Base-by-base conservation (phyloP, 2,113 vertebrate species). In the Ceyx melanurus region DNA sequence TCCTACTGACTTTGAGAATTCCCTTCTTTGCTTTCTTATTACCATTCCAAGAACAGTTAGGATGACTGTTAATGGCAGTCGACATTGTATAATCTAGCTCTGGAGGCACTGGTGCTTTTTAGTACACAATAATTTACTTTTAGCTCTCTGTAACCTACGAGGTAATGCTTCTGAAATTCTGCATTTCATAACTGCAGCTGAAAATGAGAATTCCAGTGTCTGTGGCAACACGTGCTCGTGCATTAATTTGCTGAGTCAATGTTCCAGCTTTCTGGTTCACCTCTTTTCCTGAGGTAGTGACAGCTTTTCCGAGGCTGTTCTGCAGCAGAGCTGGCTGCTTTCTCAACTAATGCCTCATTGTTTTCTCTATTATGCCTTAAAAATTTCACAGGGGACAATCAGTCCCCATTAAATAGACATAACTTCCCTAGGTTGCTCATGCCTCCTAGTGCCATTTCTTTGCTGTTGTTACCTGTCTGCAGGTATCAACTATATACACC, bases 401-500 rank as follows among this genome's bases (percentile, higher is more conserved):
- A 10, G 31, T 94, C 29, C 65, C 88, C 54, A 67, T 94, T 96
- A 91, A 54, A 58, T 8, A 86, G 82, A 74, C 82, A 35, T 12
- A 72, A 80, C 33, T 94, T 95, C 13, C 71, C 66, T 58, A n/a
- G 28, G 54, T 29, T 88, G 72, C 65, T 93, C 65, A 6, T 86
- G 28, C 68, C 78, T 96, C 58, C 89, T 62, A 20, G 25, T 15
- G 50, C 90, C 93, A 56, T 87, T 89, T 62, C 73, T 95, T 64
- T 87, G 72, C 85, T 91, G 74, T 93, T 93, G 73, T 94, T 96
- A 76, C 25, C 88, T 94, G 88, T 74, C 72, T 95, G 89, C 42
- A 92, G 65, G 65, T 86, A 61, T 95, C 94, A 94, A 15, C 67
- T 84, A 18, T 46, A 43, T 14, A 76, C 80, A 80, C 51, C 23